Evolutionary conservation across 2,888 invertebrate genomes (phyloP).

Genomic region (Tipula helvola): DNA sequence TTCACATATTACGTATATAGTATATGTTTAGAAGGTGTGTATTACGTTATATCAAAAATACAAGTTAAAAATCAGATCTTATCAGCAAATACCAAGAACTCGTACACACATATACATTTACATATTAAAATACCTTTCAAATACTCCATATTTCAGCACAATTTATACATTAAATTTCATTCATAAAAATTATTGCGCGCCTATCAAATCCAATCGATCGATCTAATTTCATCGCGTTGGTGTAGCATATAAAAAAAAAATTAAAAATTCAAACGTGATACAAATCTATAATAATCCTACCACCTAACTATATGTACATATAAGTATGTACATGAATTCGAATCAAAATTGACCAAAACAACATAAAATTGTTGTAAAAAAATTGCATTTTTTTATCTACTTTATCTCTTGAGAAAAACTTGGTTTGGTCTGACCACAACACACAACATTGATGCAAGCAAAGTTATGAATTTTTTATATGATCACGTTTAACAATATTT

Average conservation of each 20-base stretch:
- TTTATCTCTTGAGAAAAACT: background rate
- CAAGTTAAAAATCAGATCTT: background rate
- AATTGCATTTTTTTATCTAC: background rate
- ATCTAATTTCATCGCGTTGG: background rate
- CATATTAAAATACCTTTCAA: background rate
- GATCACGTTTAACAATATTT: background rate
- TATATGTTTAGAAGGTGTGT: background rate
- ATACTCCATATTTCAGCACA: background rate
- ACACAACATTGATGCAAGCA: background rate
- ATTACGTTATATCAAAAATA: background rate
- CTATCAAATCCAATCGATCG: background rate
- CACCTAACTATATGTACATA: background rate
- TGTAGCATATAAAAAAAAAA: background rate
- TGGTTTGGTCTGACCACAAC: background rate
- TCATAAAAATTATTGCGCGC: background rate
- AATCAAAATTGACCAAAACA: background rate
- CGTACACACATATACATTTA: background rate
- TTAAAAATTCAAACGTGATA: background rate
- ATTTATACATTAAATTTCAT: background rate
- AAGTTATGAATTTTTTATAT: background rate
- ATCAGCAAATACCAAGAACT: background rate
- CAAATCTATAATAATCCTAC: background rate
- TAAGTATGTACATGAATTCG: background rate
- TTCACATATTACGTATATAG: background rate
- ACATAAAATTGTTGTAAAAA: background rate